phyloP scores from a whole-genome alignment of 2,888 invertebrate species.

The Diarsia brunnea region DNA sequence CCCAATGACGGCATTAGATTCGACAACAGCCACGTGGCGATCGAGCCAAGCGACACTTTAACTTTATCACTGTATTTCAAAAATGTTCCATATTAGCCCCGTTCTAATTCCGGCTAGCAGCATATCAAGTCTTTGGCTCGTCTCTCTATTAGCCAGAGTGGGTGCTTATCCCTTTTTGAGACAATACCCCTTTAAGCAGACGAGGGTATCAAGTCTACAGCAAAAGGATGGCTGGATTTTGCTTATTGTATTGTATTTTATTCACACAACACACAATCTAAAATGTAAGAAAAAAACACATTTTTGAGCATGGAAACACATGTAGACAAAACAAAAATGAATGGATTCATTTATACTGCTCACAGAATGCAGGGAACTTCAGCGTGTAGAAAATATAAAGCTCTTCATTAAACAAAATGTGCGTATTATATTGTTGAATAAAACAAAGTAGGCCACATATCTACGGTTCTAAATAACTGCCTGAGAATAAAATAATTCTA shows the following conservation, averaged over 20 bases:
- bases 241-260: constrained; percentile 10
- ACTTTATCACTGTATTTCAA: not conserved
- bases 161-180: constrained; percentile 30
- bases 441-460: too few species aligned
- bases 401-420: too few species aligned
- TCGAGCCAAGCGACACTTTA: not conserved
- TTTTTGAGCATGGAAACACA: too few species aligned
- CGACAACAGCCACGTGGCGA: not conserved
- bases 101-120: constrained; percentile 13
- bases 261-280: not conserved
- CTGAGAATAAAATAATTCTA: not conserved
- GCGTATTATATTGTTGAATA: too few species aligned
- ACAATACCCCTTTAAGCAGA: constrained; percentile 14
- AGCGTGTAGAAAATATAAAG: too few species aligned
- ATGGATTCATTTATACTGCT: too few species aligned
- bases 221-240: constrained; percentile 11
- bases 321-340: too few species aligned
- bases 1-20: not conserved
- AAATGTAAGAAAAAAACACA: too few species aligned
- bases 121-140: constrained; percentile 31
- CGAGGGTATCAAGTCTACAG: constrained; percentile 31
- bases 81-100: not conserved
- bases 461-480: too few species aligned
- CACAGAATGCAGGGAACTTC: too few species aligned
- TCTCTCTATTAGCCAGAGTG: constrained; percentile 46